Percentiles rank a stretch among this genome's conserved stretches.
Conservation (phyloP, 1,140 invertebrate genomes). For the Eriocheir sinensis region DNA sequence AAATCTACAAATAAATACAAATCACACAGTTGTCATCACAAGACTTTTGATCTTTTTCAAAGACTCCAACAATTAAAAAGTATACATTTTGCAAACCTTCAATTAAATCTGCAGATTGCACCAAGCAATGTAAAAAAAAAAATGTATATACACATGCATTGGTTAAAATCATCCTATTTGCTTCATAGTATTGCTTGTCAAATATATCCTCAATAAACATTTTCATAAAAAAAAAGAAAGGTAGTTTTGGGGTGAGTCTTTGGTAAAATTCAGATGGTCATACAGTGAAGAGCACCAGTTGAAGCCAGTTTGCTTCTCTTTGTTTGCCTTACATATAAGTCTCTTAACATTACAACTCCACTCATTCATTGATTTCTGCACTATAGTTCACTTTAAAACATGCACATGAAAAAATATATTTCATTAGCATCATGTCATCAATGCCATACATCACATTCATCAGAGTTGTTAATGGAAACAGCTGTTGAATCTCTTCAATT, state of each 20-base stretch:
- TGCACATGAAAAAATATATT: slow-evolving; percentile 52
- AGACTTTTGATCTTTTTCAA: background rate
- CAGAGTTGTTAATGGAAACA: slow-evolving; percentile 15
- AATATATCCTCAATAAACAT: background rate
- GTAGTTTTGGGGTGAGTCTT: slow-evolving; percentile 59
- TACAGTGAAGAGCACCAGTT: slow-evolving; percentile 60
- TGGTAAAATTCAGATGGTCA: slow-evolving; percentile 61
- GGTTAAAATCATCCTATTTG: background rate
- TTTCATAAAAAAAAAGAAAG: slow-evolving; percentile 17
- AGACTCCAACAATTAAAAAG: background rate
- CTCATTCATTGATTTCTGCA: background rate
- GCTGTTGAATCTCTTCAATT: slow-evolving; percentile 29
- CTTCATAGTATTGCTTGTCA: background rate
- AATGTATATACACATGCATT: no score
- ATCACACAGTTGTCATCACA: background rate
- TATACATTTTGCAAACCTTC: background rate
- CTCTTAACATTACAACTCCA: background rate
- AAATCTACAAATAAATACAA: background rate
- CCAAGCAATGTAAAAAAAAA: background rate
- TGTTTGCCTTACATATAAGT: slow-evolving; percentile 29
- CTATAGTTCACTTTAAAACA: slow-evolving; percentile 6
- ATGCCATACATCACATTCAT: slow-evolving; percentile 13
- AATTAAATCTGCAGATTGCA: background rate
- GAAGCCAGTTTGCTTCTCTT: slow-evolving; percentile 58
- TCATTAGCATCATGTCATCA: background rate